Evolutionary conservation across 2,888 invertebrate species (phyloP).

Genomic region (Perizoma affinitatum): DNA sequence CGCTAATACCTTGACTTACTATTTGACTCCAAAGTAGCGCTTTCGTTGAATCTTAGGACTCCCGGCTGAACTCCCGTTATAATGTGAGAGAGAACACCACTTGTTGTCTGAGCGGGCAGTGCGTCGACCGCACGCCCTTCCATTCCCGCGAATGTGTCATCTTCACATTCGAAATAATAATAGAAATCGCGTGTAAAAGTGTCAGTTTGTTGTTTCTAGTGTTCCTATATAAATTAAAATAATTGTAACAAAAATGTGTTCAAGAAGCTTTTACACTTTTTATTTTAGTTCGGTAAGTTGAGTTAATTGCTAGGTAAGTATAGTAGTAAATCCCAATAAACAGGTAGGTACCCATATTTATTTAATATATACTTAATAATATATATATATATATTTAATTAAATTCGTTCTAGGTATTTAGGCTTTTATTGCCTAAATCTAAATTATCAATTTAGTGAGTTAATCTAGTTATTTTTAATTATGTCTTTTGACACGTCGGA

Average conservation of each 20-base stretch:
- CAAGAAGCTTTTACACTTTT: slow-evolving; percentile 56
- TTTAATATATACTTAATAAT: too few relatives aligned
- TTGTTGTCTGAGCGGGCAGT: slow-evolving; percentile 82
- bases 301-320: too few relatives aligned
- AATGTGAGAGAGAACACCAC: slow-evolving; percentile 63
- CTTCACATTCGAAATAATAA: slow-evolving; percentile 59
- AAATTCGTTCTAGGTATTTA: too few relatives aligned
- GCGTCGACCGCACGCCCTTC: slow-evolving; percentile 82
- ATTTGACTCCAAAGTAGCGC: slow-evolving; percentile 50
- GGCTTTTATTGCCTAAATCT: too few relatives aligned
- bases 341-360: too few relatives aligned
- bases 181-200: slow-evolving; percentile 71
- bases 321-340: too few relatives aligned
- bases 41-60: slow-evolving; percentile 66
- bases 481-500: too few relatives aligned
- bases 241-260: slow-evolving; percentile 58
- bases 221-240: slow-evolving; percentile 50
- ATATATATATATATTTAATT: too few relatives aligned
- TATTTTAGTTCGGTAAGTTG: slow-evolving; percentile 70
- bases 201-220: slow-evolving; percentile 51
- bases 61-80: slow-evolving; percentile 81
- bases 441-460: too few relatives aligned
- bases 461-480: too few relatives aligned
- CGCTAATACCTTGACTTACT: slow-evolving; percentile 45
- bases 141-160: slow-evolving; percentile 77